phyloP scores from a whole-genome alignment of 1,140 invertebrate species.

The Wiebesia pumilae region DNA sequence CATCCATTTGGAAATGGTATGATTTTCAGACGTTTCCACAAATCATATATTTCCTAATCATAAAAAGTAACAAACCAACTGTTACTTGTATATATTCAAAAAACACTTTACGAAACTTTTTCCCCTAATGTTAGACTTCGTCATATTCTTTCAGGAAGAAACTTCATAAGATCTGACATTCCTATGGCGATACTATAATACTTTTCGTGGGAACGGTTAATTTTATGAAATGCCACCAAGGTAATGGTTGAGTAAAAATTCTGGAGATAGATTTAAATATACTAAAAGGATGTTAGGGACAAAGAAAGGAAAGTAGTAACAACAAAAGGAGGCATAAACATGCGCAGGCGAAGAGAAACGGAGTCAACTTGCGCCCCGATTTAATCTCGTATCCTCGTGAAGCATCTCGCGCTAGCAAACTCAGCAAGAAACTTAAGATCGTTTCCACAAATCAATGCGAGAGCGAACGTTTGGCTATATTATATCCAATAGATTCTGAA shows the following conservation, averaged over 20 bases:
- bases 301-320: constrained; percentile 27
- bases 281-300: constrained; percentile 15
- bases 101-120: neutral
- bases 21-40: neutral
- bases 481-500: constrained; percentile 36
- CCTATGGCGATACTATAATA: neutral
- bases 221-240: constrained; percentile 40
- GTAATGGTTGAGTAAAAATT: constrained; percentile 4
- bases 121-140: neutral
- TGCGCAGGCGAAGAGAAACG: neutral
- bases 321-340: constrained; percentile 24
- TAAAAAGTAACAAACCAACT: neutral
- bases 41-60: neutral
- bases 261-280: constrained; percentile 16
- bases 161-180: neutral
- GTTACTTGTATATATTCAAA: neutral
- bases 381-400: constrained; percentile 41
- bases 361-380: constrained; percentile 46
- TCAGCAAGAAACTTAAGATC: constrained; percentile 22
- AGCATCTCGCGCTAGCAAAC: constrained; percentile 24
- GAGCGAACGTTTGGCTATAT: constrained; percentile 31
- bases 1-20: neutral
- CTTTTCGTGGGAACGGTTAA: constrained; percentile 46
- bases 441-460: constrained; percentile 50
- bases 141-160: neutral